Percentiles rank a stretch among this genome's conserved stretches.
These are phyloP conservation scores for Theodoxus fluviatilis DNA, from an alignment of 2,888 invertebrate genomes.

Conservation along the genomic window DNA sequence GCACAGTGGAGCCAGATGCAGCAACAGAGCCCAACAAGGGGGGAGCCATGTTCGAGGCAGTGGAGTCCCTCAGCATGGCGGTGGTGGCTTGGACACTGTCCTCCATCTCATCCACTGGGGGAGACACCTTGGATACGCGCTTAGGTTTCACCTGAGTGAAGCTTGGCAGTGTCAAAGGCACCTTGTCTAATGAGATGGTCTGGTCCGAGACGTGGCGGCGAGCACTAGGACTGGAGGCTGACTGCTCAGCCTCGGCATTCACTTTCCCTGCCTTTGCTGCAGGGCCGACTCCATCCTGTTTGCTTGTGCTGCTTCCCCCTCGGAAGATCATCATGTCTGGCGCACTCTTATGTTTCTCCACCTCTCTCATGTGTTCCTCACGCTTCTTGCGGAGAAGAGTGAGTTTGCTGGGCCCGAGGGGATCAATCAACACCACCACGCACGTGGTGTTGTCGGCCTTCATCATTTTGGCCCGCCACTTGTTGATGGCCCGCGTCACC, in stretches of 20 bases:
- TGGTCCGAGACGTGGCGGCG: not conserved
- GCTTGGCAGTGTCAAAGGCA: not conserved
- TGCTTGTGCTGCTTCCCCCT: conserved; percentile 18
- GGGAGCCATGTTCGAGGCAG: not conserved
- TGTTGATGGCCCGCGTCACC: conserved; percentile 81
- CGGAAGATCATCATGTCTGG: too few relatives aligned
- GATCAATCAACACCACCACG: conserved; percentile 89
- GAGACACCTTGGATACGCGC: not conserved
- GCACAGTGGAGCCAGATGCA: not conserved
- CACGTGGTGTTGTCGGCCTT: conserved; percentile 97
- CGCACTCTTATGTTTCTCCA: too few relatives aligned
- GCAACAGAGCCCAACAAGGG: not conserved
- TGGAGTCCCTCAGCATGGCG: conserved; percentile 4
- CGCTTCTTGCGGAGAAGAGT: conserved; percentile 51
- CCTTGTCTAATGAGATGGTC: not conserved
- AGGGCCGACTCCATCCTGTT: conserved; percentile 4
- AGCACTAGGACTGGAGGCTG: conserved; percentile 5
- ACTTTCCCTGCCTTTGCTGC: too few relatives aligned
- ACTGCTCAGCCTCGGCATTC: too few relatives aligned
- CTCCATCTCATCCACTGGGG: conserved; percentile 34
- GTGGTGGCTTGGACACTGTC: conserved; percentile 44
- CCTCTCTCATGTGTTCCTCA: conserved; percentile 39
- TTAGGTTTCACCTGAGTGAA: too few relatives aligned
- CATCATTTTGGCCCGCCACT: conserved; percentile 85
- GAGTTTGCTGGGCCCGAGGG: conserved; percentile 73